These are phyloP conservation scores for Muscicapa striata DNA, from an alignment of 2,797 vertebrate species.

Conservation along the genomic window DNA sequence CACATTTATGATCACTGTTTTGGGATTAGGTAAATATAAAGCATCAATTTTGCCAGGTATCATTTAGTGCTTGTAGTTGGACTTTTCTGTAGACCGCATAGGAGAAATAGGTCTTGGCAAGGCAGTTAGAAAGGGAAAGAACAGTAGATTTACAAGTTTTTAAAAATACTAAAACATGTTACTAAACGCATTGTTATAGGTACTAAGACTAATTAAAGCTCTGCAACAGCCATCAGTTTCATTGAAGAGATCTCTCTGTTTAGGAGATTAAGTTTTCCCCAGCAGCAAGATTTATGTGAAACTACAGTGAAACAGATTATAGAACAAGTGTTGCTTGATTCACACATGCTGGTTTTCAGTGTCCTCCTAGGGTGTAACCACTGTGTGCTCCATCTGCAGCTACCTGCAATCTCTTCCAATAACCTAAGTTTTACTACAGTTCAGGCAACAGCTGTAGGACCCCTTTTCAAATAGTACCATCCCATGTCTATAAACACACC, in stretches of 20 bases:
- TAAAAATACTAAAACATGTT: not conserved
- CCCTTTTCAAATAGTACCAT: not conserved
- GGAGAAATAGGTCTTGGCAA: conserved; percentile 3
- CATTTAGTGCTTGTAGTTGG: not conserved
- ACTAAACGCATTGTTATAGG: not conserved
- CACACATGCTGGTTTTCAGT: not conserved
- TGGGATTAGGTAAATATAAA: conserved; percentile 18
- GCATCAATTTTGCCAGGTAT: not conserved
- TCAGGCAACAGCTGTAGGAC: not conserved
- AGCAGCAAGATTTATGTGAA: not conserved
- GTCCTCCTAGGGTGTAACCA: not conserved
- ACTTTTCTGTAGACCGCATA: not conserved
- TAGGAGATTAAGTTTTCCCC: not conserved
- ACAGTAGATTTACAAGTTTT: not conserved
- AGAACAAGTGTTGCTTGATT: not conserved
- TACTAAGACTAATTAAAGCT: not conserved
- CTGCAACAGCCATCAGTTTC: not conserved
- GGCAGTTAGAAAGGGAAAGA: not conserved
- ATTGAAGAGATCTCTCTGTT: not conserved
- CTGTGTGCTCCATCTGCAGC: not conserved
- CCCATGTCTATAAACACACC: accelerated
- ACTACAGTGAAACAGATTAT: not conserved
- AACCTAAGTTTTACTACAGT: not conserved
- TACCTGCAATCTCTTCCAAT: not conserved
- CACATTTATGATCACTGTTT: not conserved